phyloP scores from a whole-genome alignment of 2,888 invertebrate genomes.

The Gerosis bhagava region DNA sequence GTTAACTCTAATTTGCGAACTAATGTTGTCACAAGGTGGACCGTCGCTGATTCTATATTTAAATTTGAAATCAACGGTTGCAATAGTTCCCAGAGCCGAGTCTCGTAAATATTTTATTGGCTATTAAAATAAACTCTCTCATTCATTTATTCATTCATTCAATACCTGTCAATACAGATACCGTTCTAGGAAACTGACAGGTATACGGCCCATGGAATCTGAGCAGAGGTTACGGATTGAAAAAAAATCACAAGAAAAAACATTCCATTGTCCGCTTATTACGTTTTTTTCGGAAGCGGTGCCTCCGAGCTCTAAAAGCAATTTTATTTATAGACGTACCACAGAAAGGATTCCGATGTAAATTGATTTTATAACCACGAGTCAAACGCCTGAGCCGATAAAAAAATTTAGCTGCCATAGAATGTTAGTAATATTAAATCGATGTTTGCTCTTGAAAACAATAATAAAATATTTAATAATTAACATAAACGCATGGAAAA shows the following conservation, averaged over 20 bases:
- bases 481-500: too few species aligned
- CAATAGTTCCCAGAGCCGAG: neutral
- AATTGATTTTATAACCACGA: constrained; percentile 48
- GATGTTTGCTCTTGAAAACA: too few species aligned
- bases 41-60: too few species aligned
- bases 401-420: neutral
- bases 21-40: too few species aligned
- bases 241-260: constrained; percentile 32
- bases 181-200: constrained; percentile 39
- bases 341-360: constrained; percentile 65
- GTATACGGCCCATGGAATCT: constrained; percentile 23
- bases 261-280: constrained; percentile 34
- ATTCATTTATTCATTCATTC: constrained; percentile 9
- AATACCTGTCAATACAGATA: constrained; percentile 14
- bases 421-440: neutral
- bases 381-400: constrained; percentile 56
- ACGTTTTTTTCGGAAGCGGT: constrained; percentile 59
- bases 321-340: constrained; percentile 54
- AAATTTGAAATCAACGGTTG: too few species aligned
- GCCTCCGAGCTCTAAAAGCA: constrained; percentile 45
- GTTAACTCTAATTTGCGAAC: too few species aligned
- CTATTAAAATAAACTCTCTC: constrained; percentile 6
- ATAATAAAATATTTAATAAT: too few species aligned
- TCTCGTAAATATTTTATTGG: neutral
- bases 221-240: constrained; percentile 8